phyloP scores from a whole-genome alignment of 1,140 invertebrate species.

The Glomeris maerens region DNA sequence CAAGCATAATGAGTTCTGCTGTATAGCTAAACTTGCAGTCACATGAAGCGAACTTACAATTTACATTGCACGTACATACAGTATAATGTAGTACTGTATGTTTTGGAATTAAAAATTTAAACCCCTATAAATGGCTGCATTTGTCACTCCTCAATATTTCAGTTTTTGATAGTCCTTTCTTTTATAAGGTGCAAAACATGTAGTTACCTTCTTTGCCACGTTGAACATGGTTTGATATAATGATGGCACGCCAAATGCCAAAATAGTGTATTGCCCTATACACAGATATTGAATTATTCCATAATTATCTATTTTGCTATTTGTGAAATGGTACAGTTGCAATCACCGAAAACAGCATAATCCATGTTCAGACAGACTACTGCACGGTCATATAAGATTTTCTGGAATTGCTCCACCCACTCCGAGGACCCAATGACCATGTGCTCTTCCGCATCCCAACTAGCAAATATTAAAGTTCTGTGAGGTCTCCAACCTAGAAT shows the following conservation, averaged over 20 bases:
- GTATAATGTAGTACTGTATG: too few relatives aligned
- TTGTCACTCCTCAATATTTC: too few relatives aligned
- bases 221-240: slow-evolving; percentile 23
- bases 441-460: slow-evolving; percentile 5
- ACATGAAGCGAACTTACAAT: too few relatives aligned
- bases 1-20: too few relatives aligned
- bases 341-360: slow-evolving; percentile 14
- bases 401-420: slow-evolving; percentile 12
- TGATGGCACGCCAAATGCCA: too few relatives aligned
- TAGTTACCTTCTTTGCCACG: slow-evolving; percentile 22
- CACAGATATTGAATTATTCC: slow-evolving; percentile 19
- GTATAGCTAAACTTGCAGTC: too few relatives aligned
- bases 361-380: slow-evolving; percentile 26
- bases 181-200: too few relatives aligned
- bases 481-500: slow-evolving; percentile 13
- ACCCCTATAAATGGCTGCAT: too few relatives aligned
- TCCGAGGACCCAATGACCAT: slow-evolving; percentile 5
- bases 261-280: too few relatives aligned
- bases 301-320: slow-evolving; percentile 2
- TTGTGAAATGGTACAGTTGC: slow-evolving; percentile 5
- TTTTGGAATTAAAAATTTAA: too few relatives aligned
- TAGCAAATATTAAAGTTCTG: slow-evolving; percentile 3
- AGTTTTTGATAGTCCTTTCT: too few relatives aligned
- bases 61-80: too few relatives aligned
- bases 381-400: slow-evolving; percentile 21